Evolutionary conservation across 2,888 invertebrate species (phyloP), one percentile per base, ranked within the genome.

Genomic region (Pecten maximus): DNA sequence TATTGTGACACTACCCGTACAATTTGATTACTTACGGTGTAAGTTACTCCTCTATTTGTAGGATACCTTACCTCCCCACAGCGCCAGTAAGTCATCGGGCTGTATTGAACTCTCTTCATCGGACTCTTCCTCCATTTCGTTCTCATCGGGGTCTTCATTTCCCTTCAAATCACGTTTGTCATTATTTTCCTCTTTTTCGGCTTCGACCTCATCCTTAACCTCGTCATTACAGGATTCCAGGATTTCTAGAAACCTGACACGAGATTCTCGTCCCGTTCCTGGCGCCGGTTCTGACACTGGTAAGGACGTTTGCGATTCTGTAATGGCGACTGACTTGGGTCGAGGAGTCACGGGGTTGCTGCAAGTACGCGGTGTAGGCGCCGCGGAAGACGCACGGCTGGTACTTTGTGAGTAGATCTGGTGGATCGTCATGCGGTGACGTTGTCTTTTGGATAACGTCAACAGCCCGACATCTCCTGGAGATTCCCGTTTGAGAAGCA

Each of bases 1-100:
- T n/a, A n/a, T n/a, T n/a, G n/a, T n/a, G n/a, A n/a, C n/a, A n/a
- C n/a, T n/a, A n/a, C n/a, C n/a, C n/a, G n/a, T n/a, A n/a, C n/a
- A n/a, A n/a, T n/a, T n/a, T n/a, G n/a, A n/a, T n/a, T n/a, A n/a
- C n/a, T n/a, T n/a, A n/a, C n/a, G n/a, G n/a, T n/a, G n/a, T n/a
- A n/a, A n/a, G n/a, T n/a, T n/a, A n/a, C n/a, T n/a, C n/a, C n/a
- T n/a, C n/a, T n/a, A n/a, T n/a, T n/a, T n/a, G n/a, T n/a, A n/a
- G n/a, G n/a, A n/a, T n/a, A 50, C n/a, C 39, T 19, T 90, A 93
- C 94, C 94, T 91, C 93, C 93, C 92, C 93, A 93, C 12, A 94
- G 60, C n/a, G 92, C 90, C 10, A 93, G 91, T 16, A 93, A 48
- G 44, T 93, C 93, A 8, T 86, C 40, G 2, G 91, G 93, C 16